These are phyloP conservation scores for Enteromius viviparus DNA, from an alignment of 2,797 vertebrate species.

Conservation along the genomic window DNA sequence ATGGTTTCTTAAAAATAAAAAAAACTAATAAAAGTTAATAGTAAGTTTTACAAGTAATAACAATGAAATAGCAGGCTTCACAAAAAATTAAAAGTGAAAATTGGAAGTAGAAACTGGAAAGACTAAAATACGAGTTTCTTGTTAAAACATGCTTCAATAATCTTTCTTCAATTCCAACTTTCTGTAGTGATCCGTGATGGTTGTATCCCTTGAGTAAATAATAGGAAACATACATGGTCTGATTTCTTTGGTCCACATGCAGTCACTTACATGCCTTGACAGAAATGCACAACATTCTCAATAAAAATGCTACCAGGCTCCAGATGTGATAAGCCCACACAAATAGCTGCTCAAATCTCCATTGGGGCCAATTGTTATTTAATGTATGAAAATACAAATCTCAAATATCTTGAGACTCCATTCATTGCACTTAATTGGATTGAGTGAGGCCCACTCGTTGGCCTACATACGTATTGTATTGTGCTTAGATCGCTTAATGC, in stretches of 20 bases:
- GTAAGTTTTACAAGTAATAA: not conserved
- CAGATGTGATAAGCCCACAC: slow-evolving; percentile 49
- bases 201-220: not conserved
- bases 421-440: slow-evolving; percentile 79
- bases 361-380: slow-evolving; percentile 52
- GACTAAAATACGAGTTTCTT: not conserved
- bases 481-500: slow-evolving; percentile 76
- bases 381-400: slow-evolving; percentile 64
- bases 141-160: not conserved
- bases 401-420: slow-evolving; percentile 70
- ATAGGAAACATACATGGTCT: slow-evolving; percentile 28
- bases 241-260: slow-evolving; percentile 47
- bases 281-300: slow-evolving; percentile 40
- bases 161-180: not conserved
- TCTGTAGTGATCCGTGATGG: not conserved
- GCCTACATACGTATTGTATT: slow-evolving; percentile 77
- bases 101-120: not conserved
- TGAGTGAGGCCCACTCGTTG: slow-evolving; percentile 75
- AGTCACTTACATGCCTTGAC: slow-evolving; percentile 49
- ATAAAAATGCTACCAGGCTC: slow-evolving; percentile 35
- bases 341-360: slow-evolving; percentile 42
- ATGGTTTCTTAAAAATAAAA: not conserved
- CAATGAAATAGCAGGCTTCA: not conserved
- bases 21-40: not conserved
- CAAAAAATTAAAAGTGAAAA: not conserved